Evolutionary conservation across 1,140 invertebrate species (phyloP).

Genomic region (Antheraea mylitta): DNA sequence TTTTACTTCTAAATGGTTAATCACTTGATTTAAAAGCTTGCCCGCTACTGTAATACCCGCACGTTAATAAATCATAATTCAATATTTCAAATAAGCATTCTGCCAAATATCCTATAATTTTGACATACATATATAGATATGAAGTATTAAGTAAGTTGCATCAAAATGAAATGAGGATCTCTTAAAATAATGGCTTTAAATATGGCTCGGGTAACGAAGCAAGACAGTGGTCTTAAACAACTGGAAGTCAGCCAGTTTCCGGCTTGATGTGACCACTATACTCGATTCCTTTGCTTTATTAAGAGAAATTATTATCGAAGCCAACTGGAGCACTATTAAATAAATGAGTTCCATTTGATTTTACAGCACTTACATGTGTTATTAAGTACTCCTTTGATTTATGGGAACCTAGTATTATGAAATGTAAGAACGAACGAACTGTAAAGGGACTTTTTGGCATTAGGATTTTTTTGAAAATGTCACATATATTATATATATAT

Average conservation of each 20-base stretch:
- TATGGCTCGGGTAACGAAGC: slow-evolving; percentile 5
- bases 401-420: background rate
- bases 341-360: slow-evolving; percentile 3
- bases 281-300: slow-evolving; percentile 4
- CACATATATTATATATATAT: too few relatives aligned
- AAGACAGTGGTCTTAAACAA: slow-evolving; percentile 20
- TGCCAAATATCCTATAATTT: too few relatives aligned
- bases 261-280: background rate
- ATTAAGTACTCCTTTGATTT: background rate
- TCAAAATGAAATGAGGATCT: background rate
- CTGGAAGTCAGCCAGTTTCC: slow-evolving; percentile 19
- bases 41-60: too few relatives aligned
- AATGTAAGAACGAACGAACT: background rate
- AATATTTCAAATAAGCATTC: too few relatives aligned
- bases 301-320: background rate
- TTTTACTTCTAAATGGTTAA: too few relatives aligned
- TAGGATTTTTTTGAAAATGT: too few relatives aligned
- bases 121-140: too few relatives aligned
- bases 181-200: background rate
- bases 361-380: background rate
- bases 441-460: background rate
- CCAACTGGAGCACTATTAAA: background rate
- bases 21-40: too few relatives aligned
- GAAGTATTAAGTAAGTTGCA: background rate
- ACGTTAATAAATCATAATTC: too few relatives aligned